phyloP scores from a whole-genome alignment of 2,888 invertebrate genomes.

The Sarcophaga carnaria region DNA sequence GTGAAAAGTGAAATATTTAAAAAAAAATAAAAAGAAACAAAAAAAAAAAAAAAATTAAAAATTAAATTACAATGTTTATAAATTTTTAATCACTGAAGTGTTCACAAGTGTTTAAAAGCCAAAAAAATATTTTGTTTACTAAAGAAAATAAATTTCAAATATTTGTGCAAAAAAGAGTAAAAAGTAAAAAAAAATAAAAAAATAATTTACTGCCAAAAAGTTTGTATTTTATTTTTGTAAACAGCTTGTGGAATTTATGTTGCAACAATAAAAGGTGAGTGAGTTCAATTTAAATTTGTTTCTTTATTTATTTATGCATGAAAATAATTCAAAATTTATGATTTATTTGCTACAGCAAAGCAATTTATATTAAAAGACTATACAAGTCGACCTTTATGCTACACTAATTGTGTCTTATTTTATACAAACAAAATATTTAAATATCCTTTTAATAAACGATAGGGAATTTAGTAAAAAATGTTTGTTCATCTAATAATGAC shows the following conservation, averaged over 20 bases:
- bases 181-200: neutral
- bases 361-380: too few relatives aligned
- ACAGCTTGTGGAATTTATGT: slow-evolving; percentile 36
- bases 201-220: neutral
- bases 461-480: too few relatives aligned
- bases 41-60: neutral
- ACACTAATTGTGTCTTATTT: too few relatives aligned
- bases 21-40: neutral
- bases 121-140: neutral
- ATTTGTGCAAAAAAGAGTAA: neutral
- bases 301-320: neutral
- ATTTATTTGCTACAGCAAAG: neutral
- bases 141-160: neutral
- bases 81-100: slow-evolving; percentile 24
- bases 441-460: too few relatives aligned
- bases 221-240: neutral
- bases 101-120: neutral
- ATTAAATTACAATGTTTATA: slow-evolving; percentile 19
- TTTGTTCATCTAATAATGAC: too few relatives aligned
- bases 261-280: slow-evolving; percentile 44
- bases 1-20: neutral
- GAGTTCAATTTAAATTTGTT: slow-evolving; percentile 3
- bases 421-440: too few relatives aligned
- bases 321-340: neutral
- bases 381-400: too few relatives aligned